Base-by-base conservation (phyloP, 1,140 invertebrate species). In the Melanaphis sacchari region DNA sequence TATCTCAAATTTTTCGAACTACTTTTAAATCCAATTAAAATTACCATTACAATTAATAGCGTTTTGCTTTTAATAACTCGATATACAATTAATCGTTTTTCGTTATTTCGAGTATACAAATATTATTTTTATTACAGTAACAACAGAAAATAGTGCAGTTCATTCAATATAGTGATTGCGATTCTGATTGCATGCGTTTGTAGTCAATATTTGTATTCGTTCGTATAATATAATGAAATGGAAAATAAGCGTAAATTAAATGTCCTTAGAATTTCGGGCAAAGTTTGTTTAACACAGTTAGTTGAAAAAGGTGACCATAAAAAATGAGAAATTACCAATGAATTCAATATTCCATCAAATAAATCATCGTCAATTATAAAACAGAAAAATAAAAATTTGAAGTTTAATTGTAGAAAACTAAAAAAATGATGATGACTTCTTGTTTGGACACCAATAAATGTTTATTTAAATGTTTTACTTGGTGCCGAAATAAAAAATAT, bases 191-290 rank as follows among this genome's bases (percentile, higher is more conserved):
- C 7, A 15, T 21, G n/a, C n/a, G 26, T 82, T 82, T 9, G 81
- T 82, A 82, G 81, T 82, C 81, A 36, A n/a, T 36, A 36, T 82
- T 36, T 82, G 81, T 82, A 82, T 31, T 82, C n/a, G n/a, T 82
- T 82, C 81, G 81, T 82, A n/a, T n/a, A n/a, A n/a, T n/a, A n/a
- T n/a, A n/a, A n/a, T n/a, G n/a, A n/a, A n/a, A n/a, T n/a, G n/a
- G 82, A 85, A 85, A 85, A 85, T 5, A 85, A 85, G 82, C 21
- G 38, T 85, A 85, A 85, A 85, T 85, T 85, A 85, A 85, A 85
- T 85, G 22, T 41, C 21, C 38, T 41, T 85, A 15, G 38, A 41
- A 85, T 85, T 85, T 85, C 82, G 40, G 22, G 41, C 36, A 85
- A 85, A 40, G 21, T 85, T 85, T 6, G 38, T 85, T 85, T 85